phyloP scores from a whole-genome alignment of 1,140 invertebrate genomes.

The Scaptodrosophila lebanonensis region DNA sequence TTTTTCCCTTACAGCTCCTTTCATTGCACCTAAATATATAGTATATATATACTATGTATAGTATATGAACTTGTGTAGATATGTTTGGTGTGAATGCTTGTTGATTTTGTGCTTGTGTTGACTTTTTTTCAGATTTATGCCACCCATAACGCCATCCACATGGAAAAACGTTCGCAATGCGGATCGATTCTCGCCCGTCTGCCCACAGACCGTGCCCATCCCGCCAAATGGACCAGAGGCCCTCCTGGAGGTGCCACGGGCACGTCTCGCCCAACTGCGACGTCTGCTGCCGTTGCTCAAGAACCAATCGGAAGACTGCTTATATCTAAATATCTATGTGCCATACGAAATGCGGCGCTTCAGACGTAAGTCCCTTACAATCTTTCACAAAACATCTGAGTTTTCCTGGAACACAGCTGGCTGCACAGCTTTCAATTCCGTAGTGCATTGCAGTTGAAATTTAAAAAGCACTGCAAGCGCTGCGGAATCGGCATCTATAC shows the following conservation, averaged over 20 bases:
- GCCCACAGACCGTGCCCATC: constrained; percentile 88
- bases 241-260: constrained; percentile 85
- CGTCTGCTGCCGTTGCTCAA: constrained; percentile 87
- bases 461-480: constrained; percentile 88
- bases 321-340: constrained; percentile 97
- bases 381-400: not conserved
- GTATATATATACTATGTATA: constrained; percentile 1
- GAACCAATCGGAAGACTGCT: constrained; percentile 97
- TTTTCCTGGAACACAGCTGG: constrained; percentile 13
- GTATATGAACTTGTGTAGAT: constrained; percentile 38
- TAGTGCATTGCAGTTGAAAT: constrained; percentile 93
- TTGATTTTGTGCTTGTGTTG: not conserved
- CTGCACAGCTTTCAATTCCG: constrained; percentile 87
- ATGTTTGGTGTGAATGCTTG: no score
- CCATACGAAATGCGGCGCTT: constrained; percentile 79
- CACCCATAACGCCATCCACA: constrained; percentile 92
- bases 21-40: constrained; percentile 1
- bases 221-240: constrained; percentile 85
- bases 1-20: no score
- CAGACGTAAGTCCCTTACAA: constrained; percentile 69
- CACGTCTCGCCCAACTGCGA: constrained; percentile 88
- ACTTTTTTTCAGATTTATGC: constrained; percentile 87
- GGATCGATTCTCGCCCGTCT: constrained; percentile 90
- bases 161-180: constrained; percentile 90
- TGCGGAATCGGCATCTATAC: constrained; percentile 86